A percentile compares a stretch with the other conserved stretches of the same genome.
Evolutionary conservation across 2,888 invertebrate genomes (phyloP).

Genomic region (Caenorhabditis angaria): DNA sequence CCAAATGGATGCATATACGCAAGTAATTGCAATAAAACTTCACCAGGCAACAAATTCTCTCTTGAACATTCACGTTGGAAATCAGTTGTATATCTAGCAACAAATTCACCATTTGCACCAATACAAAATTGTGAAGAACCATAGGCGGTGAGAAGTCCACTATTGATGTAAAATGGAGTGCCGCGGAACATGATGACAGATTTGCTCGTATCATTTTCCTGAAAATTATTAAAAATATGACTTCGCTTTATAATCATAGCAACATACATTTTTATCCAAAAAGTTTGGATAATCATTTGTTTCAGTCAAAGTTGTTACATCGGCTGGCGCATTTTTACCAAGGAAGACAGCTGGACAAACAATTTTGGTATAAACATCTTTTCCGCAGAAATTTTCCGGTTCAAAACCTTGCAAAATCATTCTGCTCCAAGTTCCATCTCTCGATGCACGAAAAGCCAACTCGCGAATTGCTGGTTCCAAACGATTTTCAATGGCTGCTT

Average conservation of each 20-base stretch:
- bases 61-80: constrained; percentile 43
- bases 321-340: constrained; percentile 26
- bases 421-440: constrained; percentile 50
- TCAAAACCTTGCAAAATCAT: constrained; percentile 52
- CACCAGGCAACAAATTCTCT: constrained; percentile 36
- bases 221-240: neutral
- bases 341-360: constrained; percentile 53
- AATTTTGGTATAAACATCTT: constrained; percentile 44
- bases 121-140: constrained; percentile 43
- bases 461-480: constrained; percentile 40
- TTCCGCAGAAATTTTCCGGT: constrained; percentile 52
- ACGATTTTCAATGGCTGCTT: constrained; percentile 38
- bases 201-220: constrained; percentile 30
- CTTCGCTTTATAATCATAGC: neutral
- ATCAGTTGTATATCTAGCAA: constrained; percentile 46
- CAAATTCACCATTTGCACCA: constrained; percentile 44
- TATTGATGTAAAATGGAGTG: constrained; percentile 54
- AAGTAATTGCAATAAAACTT: constrained; percentile 52
- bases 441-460: constrained; percentile 32
- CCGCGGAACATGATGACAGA: constrained; percentile 44
- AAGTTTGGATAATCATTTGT: constrained; percentile 21
- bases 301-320: constrained; percentile 23
- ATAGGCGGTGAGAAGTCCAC: constrained; percentile 49
- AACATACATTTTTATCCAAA: constrained; percentile 16
- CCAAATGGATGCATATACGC: constrained; percentile 49